These are phyloP conservation scores for Cassiopea xamachana DNA, from an alignment of 30 jellyfish, hydroid and myxozoan species.

Conservation along the genomic window DNA sequence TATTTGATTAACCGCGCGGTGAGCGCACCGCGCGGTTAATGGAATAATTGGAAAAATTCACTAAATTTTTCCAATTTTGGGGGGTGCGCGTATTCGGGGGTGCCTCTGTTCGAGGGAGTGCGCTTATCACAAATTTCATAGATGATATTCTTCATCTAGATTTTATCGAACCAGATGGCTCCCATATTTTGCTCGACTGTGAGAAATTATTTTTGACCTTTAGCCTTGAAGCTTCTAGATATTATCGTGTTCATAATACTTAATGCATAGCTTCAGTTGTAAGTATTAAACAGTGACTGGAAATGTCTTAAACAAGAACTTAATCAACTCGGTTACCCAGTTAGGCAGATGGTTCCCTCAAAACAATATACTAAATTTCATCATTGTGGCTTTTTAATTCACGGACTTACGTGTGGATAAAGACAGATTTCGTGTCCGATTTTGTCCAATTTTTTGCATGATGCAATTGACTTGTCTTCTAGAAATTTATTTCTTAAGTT, in stretches of 20 bases:
- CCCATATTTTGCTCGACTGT: too few species aligned
- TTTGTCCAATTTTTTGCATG: not conserved
- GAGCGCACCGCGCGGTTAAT: too few species aligned
- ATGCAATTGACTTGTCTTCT: not conserved
- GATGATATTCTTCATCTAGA: too few species aligned
- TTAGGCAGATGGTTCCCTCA: not conserved
- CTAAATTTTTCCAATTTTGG: too few species aligned
- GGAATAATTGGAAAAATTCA: too few species aligned
- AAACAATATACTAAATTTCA: not conserved
- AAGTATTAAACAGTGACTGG: not conserved
- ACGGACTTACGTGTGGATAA: not conserved
- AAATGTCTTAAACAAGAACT: not conserved
- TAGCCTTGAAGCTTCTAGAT: not conserved
- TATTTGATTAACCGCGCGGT: too few species aligned
- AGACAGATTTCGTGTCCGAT: slow-evolving; percentile 2
- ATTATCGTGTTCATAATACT: not conserved
- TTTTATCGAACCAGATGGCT: too few species aligned
- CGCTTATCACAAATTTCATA: too few species aligned
- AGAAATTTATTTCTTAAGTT: not conserved
- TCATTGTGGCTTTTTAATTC: slow-evolving; percentile 9
- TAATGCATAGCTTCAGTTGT: not conserved
- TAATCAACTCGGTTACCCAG: slow-evolving; percentile 19
- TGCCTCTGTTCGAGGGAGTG: too few species aligned
- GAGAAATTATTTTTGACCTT: not conserved
- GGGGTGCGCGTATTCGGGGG: too few species aligned